Percentiles rank a stretch among this genome's conserved stretches.
phyloP scores from a whole-genome alignment of 2,888 invertebrate species.

The Pyrgus malvae region DNA sequence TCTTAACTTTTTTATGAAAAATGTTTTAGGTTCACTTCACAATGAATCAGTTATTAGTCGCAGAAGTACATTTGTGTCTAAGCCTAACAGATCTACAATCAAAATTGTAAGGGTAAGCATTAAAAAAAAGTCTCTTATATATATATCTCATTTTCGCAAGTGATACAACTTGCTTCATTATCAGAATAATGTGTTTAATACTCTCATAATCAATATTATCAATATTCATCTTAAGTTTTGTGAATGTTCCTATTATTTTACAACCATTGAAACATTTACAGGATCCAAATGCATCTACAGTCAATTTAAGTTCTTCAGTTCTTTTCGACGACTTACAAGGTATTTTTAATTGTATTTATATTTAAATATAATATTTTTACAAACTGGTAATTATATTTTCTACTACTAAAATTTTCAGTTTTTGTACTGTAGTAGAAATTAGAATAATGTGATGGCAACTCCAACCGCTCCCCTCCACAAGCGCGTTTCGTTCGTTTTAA shows the following conservation, averaged over 20 bases:
- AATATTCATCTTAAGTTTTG: too few relatives aligned
- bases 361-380: neutral
- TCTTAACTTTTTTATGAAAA: neutral
- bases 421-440: conserved; percentile 14
- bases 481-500: conserved; percentile 9
- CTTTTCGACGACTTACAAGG: conserved; percentile 64
- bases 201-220: too few relatives aligned
- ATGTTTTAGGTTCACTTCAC: conserved; percentile 65
- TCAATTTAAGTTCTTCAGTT: conserved; percentile 55
- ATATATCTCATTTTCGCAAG: too few relatives aligned
- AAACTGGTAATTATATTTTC: too few relatives aligned
- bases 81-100: conserved; percentile 67
- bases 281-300: conserved; percentile 61
- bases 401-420: neutral
- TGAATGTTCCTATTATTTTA: too few relatives aligned
- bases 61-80: conserved; percentile 69
- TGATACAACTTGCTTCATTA: too few relatives aligned
- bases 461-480: conserved; percentile 2
- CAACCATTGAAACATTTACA: too few relatives aligned
- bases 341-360: conserved; percentile 33
- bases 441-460: conserved; percentile 30
- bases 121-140: too few relatives aligned
- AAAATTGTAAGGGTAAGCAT: conserved; percentile 66
- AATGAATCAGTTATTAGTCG: conserved; percentile 74
- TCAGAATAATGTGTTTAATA: too few relatives aligned